Evolutionary conservation across 2,113 vertebrate species (phyloP).

Genomic region (Ceratotherium simum): DNA sequence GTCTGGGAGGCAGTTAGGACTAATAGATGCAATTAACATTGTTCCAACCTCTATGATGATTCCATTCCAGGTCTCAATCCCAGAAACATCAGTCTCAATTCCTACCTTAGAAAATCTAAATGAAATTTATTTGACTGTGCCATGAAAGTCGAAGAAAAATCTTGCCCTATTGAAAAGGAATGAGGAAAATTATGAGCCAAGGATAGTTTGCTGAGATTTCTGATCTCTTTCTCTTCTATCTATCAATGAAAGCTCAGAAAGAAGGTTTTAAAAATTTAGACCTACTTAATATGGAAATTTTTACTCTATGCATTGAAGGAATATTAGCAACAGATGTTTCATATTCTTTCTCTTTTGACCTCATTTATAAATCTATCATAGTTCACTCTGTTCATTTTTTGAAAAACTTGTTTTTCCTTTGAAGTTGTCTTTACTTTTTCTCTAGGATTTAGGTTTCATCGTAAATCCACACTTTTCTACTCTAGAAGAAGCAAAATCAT

Average conservation of each 20-base stretch:
- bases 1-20: background rate
- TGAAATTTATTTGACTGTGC: background rate
- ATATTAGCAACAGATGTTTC: background rate
- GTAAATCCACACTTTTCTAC: background rate
- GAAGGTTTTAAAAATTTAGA: background rate
- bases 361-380: background rate
- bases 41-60: background rate
- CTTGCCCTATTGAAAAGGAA: conserved; percentile 14
- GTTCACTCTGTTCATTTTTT: background rate
- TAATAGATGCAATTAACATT: background rate
- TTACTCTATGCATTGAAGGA: background rate
- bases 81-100: background rate
- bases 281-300: conserved; percentile 32
- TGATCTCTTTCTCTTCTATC: background rate
- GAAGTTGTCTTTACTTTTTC: background rate
- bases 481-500: background rate
- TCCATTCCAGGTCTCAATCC: background rate
- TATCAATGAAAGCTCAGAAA: conserved; percentile 20
- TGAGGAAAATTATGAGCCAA: background rate
- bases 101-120: conserved; percentile 10
- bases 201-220: background rate
- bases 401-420: conserved; percentile 29
- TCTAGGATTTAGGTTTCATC: background rate
- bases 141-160: background rate
- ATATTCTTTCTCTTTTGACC: conserved; percentile 33